Evolutionary conservation across 2,888 invertebrate genomes (phyloP), one percentile per base, ranked within the genome.

Genomic region (Apodemia hepburni): DNA sequence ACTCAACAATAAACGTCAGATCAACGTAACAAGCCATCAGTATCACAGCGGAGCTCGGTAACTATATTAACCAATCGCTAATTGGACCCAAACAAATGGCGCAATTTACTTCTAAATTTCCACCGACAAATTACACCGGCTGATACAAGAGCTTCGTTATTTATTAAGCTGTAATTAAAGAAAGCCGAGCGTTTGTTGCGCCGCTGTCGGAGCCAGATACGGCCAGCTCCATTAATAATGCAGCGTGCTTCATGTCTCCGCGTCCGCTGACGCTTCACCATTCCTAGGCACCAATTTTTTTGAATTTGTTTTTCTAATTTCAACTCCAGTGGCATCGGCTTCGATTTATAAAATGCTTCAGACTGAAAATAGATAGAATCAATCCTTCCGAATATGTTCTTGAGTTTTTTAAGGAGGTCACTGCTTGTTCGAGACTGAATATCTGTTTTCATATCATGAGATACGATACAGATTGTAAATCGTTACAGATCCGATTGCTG

Each of bases 91-190:
- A 27, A 54, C 29, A 54, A 54, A 54, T 54, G 54, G 29, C 27
- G 54, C 54, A 54, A 54, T 54, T 54, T 54, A 27, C 54, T 61
- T 38, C 38, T 61, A 42, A 29, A 57, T 61, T 61, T 61, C 54
- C 51, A 54, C 49, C 49, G 54, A 61, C 27, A 35, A 54, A 61
- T 38, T 35, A 54, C 42, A 42, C 51, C 54, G 42, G 45, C 54
- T 58, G 57, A 42, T 42, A 54, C 54, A 54, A 54, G 54, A 45
- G 38, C 51, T n/a, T 61, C 57, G 42, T 61, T 61, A 61, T 57
- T 61, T 61, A 61, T 57, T 27, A 61, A 61, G 54, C 42, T 35
- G 61, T 61, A 58, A 61, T 61, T 61, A 61, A 61, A 61, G 57
- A 45, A 45, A 54, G 54, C 61, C 61, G 42, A 7, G 29, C 57